Evolutionary conservation across 2,113 vertebrate species (phyloP).

Genomic region (Cheilinus undulatus): DNA sequence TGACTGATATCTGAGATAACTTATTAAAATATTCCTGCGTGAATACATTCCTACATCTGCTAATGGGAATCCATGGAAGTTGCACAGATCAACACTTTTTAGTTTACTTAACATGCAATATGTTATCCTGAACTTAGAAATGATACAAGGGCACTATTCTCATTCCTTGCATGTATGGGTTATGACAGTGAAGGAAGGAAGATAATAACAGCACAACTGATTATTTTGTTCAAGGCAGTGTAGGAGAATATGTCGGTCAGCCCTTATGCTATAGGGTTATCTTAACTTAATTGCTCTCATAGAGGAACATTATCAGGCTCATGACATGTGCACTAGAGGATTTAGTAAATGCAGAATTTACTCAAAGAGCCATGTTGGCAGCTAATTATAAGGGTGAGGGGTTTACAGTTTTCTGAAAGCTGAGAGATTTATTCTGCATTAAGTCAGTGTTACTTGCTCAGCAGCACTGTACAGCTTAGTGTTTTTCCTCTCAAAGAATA

Average conservation of each 20-base stretch:
- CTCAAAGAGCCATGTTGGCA: constrained; percentile 57
- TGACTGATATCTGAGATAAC: too few species aligned
- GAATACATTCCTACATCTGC: too few species aligned
- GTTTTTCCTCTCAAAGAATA: constrained; percentile 76
- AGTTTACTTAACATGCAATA: not conserved
- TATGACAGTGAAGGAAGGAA: constrained; percentile 4
- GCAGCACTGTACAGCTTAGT: constrained; percentile 19
- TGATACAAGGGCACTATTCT: not conserved
- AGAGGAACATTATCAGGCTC: constrained; percentile 45
- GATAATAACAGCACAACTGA: constrained; percentile 4
- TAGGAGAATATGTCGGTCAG: constrained; percentile 4
- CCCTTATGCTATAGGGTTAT: constrained; percentile 35
- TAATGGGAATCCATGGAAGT: too few species aligned
- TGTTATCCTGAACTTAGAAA: not conserved
- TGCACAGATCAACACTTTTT: too few species aligned
- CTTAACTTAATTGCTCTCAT: constrained; percentile 66
- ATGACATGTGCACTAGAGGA: constrained; percentile 50
- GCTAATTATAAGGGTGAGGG: constrained; percentile 61
- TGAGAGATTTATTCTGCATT: constrained; percentile 46
- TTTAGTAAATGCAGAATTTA: constrained; percentile 57
- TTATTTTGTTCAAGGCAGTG: not conserved
- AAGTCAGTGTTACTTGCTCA: constrained; percentile 42
- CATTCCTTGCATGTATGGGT: too few species aligned
- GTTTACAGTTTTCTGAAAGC: constrained; percentile 44
- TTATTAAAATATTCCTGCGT: too few species aligned